phyloP scores from a whole-genome alignment of 2,113 vertebrate species.

The Strigops habroptila region DNA sequence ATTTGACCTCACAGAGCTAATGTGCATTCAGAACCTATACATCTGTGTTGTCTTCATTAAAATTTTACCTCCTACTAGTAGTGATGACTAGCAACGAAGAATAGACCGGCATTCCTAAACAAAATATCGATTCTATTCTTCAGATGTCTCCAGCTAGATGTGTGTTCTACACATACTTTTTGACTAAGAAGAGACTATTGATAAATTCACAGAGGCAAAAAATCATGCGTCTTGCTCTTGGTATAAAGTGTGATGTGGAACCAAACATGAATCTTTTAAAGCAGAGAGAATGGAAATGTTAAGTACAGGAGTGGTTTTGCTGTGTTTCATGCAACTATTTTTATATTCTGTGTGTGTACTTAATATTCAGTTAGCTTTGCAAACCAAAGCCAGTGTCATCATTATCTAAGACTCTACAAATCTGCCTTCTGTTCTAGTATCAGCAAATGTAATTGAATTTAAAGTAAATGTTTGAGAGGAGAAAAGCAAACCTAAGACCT shows the following conservation, averaged over 20 bases:
- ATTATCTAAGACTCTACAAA: neutral
- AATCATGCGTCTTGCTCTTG: neutral
- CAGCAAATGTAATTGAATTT: conserved; percentile 19
- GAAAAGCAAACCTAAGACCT: conserved; percentile 2
- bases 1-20: neutral
- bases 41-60: neutral
- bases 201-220: neutral
- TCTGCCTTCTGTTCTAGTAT: neutral
- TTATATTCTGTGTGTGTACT: neutral
- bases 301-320: neutral
- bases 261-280: neutral
- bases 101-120: neutral
- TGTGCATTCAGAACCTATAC: neutral
- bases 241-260: neutral
- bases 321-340: neutral
- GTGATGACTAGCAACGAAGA: neutral
- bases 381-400: neutral
- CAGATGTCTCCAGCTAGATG: neutral
- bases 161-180: neutral
- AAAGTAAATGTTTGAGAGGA: conserved; percentile 33
- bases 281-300: neutral
- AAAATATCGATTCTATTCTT: neutral
- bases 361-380: conserved; percentile 12
- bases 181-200: neutral
- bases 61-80: neutral